phyloP scores from a whole-genome alignment of 1,140 invertebrate species.

The Macrobrachium rosenbergii region DNA sequence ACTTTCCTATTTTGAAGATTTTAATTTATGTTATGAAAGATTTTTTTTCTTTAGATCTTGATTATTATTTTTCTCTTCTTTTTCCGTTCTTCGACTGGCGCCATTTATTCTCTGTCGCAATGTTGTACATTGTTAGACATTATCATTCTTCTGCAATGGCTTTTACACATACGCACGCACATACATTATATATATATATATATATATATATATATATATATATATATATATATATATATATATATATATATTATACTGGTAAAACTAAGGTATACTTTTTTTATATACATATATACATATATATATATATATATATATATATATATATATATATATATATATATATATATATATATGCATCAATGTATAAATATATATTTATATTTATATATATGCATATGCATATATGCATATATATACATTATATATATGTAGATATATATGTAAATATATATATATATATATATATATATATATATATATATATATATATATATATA shows the following conservation, averaged over 20 bases:
- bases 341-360: background rate
- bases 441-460: slow-evolving; percentile 24
- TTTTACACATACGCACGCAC: background rate
- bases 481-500: background rate
- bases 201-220: slow-evolving; percentile 6
- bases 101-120: no score
- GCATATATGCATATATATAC: slow-evolving; percentile 27
- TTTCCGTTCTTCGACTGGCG: no score
- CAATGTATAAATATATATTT: no score
- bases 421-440: slow-evolving; percentile 10
- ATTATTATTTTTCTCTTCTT: no score
- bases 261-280: no score
- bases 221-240: no score
- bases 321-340: background rate
- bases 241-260: no score
- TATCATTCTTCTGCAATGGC: no score
- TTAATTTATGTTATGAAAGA: no score
- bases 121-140: no score
- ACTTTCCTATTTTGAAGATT: no score
- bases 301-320: slow-evolving; percentile 11
- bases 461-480: background rate
- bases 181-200: background rate
- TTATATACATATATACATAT: background rate
- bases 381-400: slow-evolving; percentile 22
- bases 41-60: no score